These are phyloP conservation scores for Enteromius paludinosus DNA, from an alignment of 2,797 vertebrate genomes.

Conservation along the genomic window DNA sequence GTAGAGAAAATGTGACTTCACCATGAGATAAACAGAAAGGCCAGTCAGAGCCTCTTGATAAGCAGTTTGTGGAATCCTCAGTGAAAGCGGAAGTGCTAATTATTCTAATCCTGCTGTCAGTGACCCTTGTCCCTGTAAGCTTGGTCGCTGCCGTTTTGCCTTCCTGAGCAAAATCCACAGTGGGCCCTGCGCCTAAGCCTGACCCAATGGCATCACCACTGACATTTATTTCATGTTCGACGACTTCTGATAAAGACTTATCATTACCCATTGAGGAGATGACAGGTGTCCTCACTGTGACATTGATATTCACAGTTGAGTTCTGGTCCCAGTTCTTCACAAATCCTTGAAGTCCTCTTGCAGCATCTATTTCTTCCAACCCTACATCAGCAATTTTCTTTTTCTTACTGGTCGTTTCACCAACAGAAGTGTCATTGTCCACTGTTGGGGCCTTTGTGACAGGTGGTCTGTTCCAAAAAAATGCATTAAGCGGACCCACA, in stretches of 20 bases:
- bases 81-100: neutral
- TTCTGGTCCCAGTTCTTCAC: conserved; percentile 72
- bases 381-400: conserved; percentile 74
- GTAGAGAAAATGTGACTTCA: conserved; percentile 72
- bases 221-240: conserved; percentile 46
- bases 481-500: conserved; percentile 62
- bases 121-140: conserved; percentile 17
- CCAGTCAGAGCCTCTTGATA: conserved; percentile 73
- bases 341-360: conserved; percentile 72
- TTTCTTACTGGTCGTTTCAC: neutral
- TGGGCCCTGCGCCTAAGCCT: conserved; percentile 48
- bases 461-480: conserved; percentile 23
- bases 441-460: neutral
- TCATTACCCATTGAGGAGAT: conserved; percentile 64
- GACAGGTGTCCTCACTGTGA: conserved; percentile 53
- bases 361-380: conserved; percentile 72
- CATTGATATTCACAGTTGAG: conserved; percentile 26
- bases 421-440: neutral
- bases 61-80: conserved; percentile 67
- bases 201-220: conserved; percentile 29
- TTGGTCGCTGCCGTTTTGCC: conserved; percentile 19
- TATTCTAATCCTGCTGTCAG: conserved; percentile 24
- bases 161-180: conserved; percentile 46
- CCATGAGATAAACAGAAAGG: conserved; percentile 75
- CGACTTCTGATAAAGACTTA: conserved; percentile 54